phyloP scores from a whole-genome alignment of 2,113 vertebrate genomes.

The human region GRCh38 chr2:73292001-73292500 shows the following conservation, averaged over 20 bases:
- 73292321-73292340: constrained; percentile 89
- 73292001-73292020: constrained; percentile 64
- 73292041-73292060: constrained; percentile 67
- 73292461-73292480: constrained; percentile 84
- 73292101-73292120: constrained; percentile 68
- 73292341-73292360: constrained; percentile 82
- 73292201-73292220: constrained; percentile 81
- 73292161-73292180: constrained; percentile 87
- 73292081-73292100: constrained; percentile 71
- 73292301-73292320: constrained; percentile 90
- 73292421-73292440: constrained; percentile 84
- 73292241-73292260: constrained; percentile 84
- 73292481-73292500: constrained; percentile 86
- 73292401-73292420: constrained; percentile 84
- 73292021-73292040: constrained; percentile 63
- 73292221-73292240: constrained; percentile 74
- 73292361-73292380: constrained; percentile 87
- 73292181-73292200: constrained; percentile 82
- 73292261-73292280: constrained; percentile 84
- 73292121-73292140: constrained; percentile 82
- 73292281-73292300: constrained; percentile 90
- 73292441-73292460: constrained; percentile 82
- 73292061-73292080: constrained; percentile 65
- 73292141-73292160: constrained; percentile 81
- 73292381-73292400: constrained; percentile 87